Evolutionary conservation across 2,888 invertebrate genomes (phyloP).

Genomic region (Aproaerema taeniolella): DNA sequence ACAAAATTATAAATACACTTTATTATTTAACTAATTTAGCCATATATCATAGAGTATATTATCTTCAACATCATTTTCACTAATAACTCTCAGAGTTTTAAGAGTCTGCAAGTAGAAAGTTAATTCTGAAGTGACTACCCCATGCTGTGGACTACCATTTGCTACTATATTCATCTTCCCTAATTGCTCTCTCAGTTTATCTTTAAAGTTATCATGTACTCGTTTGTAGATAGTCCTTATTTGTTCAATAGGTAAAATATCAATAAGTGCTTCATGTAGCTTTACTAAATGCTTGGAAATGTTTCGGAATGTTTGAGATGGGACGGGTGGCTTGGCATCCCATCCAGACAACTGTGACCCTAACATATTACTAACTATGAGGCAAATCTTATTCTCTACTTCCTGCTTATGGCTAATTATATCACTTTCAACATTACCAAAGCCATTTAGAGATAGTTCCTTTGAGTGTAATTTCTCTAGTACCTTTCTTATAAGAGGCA

Average conservation of each 20-base stretch:
- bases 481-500: conserved; percentile 83
- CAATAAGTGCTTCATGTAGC: conserved; percentile 92
- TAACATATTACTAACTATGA: conserved; percentile 92
- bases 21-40: conserved; percentile 83
- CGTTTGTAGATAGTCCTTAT: conserved; percentile 86
- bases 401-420: conserved; percentile 93
- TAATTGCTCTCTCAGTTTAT: conserved; percentile 89
- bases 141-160: conserved; percentile 98
- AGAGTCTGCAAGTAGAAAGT: conserved; percentile 94
- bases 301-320: conserved; percentile 92
- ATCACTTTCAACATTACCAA: conserved; percentile 86
- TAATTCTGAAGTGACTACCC: conserved; percentile 94
- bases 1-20: no score
- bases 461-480: conserved; percentile 79
- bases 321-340: conserved; percentile 97
- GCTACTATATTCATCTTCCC: conserved; percentile 92
- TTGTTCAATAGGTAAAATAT: conserved; percentile 88
- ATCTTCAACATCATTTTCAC: conserved; percentile 83
- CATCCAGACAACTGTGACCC: conserved; percentile 89
- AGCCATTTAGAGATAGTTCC: conserved; percentile 67
- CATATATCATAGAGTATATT: conserved; percentile 91
- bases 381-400: conserved; percentile 93
- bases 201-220: conserved; percentile 91
- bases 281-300: conserved; percentile 93
- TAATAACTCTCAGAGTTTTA: conserved; percentile 86